These are phyloP conservation scores for Mus caroli DNA, from an alignment of 2,797 vertebrate genomes.

Conservation along the genomic window DNA sequence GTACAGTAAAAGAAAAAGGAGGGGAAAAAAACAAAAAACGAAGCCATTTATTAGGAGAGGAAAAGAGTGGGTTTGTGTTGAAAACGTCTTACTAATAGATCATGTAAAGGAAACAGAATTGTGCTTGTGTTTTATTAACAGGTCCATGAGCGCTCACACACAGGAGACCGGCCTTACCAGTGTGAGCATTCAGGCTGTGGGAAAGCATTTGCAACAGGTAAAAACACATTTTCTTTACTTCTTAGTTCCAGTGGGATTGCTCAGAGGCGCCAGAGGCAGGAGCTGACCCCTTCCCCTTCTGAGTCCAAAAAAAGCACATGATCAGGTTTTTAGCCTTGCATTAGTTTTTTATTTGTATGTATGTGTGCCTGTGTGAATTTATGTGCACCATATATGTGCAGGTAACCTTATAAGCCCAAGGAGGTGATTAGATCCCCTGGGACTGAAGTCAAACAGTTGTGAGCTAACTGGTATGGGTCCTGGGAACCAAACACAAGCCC, in stretches of 20 bases:
- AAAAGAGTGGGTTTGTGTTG: not conserved
- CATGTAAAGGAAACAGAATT: constrained; percentile 46
- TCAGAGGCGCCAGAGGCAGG: not conserved
- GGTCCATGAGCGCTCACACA: constrained; percentile 99
- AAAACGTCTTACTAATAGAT: constrained; percentile 50
- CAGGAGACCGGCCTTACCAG: constrained; percentile 97
- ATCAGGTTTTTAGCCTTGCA: not conserved
- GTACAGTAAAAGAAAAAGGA: not conserved
- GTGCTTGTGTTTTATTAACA: constrained; percentile 82
- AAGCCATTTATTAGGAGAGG: not conserved
- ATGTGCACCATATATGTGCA: not conserved
- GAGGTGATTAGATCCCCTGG: not conserved
- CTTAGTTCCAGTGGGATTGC: not conserved
- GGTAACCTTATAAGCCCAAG: not conserved
- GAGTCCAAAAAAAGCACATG: not conserved
- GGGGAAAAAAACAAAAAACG: not conserved
- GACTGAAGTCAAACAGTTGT: not conserved
- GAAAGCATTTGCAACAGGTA: constrained; percentile 99
- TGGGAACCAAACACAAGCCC: not conserved
- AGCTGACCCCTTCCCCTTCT: constrained; percentile 19
- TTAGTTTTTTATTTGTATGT: not conserved
- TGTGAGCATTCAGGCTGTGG: constrained; percentile 97
- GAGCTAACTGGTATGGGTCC: not conserved
- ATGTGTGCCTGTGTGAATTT: not conserved
- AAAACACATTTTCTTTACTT: constrained; percentile 58